Base-by-base conservation (phyloP, 2,113 vertebrate genomes). In the Pogona vitticeps region DNA sequence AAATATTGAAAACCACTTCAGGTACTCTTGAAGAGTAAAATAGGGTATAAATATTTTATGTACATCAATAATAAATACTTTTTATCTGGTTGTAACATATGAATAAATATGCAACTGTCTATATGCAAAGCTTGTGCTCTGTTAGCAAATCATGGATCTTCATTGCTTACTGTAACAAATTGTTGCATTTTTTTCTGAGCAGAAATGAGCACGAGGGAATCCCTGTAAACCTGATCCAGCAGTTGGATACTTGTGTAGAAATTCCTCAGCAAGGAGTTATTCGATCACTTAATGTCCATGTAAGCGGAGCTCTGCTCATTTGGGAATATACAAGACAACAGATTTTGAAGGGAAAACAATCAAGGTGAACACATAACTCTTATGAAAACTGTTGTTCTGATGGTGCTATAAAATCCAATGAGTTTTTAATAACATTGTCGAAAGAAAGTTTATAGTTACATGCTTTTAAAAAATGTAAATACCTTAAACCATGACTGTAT, bases 161-260 rank as follows among this genome's bases (percentile, higher is more conserved):
- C 63, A 75, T 42, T 80, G 28, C 56, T 80, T 61, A 86, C 9
- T 52, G 21, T 75, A 56, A 38, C 77, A 42, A n/a, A 56, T 87
- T 23, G 56, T 77, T 42, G 31, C 23, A 65, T 23, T 23, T 89
- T 92, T 87, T 89, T 86, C 76, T 87, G n/a, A 6, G 72, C 89
- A 99, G 98, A 70, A 99, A 99, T 0, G 98, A 99, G 88, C 97
- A 98, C 0, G 98, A 99, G 90, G 98, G 98, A 14, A 99, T 99
- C 83, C 98, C 98, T 31, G 98, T 98, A 72, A 96, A 97, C 90
- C 94, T 99, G 73, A 98, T 99, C 82, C 98, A 98, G 86, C 96
- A 98, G 63, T 85, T 99, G 91, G 98, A 99, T 0, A 97, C 98
- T 7, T 99, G 98, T 9, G 98, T 99, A 94, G 98, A 99, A 95